Base-by-base conservation (phyloP, 2,797 vertebrate species). In the Sparus aurata region DNA sequence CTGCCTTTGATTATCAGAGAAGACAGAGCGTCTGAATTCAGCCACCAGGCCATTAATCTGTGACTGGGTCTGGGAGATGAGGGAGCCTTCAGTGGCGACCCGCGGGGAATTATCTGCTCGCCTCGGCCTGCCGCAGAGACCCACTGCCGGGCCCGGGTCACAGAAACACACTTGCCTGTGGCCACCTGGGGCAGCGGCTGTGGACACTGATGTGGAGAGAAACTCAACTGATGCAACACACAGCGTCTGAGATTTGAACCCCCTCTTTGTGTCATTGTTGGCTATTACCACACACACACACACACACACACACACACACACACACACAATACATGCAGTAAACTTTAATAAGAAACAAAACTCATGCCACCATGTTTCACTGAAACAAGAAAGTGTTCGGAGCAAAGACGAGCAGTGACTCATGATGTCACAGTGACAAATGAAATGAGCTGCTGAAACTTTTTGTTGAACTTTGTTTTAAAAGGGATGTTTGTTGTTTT, bases 11-110 rank as follows among this genome's bases (percentile, higher is more conserved):
- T 93, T 91, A 92, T 91, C 84, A 16, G 75, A 91, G 88, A 91
- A 79, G 88, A 87, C 83, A 27, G 84, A 82, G 72, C 25, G 76
- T 91, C 91, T 90, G 89, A 72, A 81, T 81, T 60, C 79, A 91
- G 83, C 84, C 74, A 75, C 82, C 70, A 79, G 82, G 77, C 86
- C 91, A 93, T 94, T 94, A 90, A 94, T 94, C 93, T 93, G 75
- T 69, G 64, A 69, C 80, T 55, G 79, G 68, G 78, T 86, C 85
- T 67, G 80, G 86, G 84, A 88, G 82, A 90, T 68, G 83, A 84
- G 75, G 82, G 78, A 85, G 82, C 41, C 65, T 82, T 89, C 79
- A 82, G 84, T 41, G 58, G 71, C 7, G 60, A 75, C 76, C 86
- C 12, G 1, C 20, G 0, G 85, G 82, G 85, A 81, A 73, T 88